Percentiles rank a stretch among this genome's conserved stretches.
Conservation (phyloP, 1,140 invertebrate species). For the Lasaia peninsularis region DNA sequence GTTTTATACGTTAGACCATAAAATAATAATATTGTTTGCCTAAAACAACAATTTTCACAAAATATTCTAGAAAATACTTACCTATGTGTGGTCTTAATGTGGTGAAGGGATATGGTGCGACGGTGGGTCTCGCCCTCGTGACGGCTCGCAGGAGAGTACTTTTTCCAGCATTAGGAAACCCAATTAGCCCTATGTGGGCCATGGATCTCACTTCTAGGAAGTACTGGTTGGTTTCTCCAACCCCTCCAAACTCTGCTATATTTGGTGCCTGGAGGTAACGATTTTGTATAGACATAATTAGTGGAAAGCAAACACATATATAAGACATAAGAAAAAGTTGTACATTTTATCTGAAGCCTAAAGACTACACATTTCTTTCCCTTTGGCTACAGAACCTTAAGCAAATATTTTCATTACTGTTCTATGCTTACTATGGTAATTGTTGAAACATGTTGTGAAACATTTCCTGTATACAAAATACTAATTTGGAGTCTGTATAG, state of each 20-base stretch:
- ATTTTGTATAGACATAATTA: not conserved
- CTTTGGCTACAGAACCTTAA: no score
- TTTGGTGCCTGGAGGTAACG: slow-evolving; percentile 79
- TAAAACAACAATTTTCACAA: no score
- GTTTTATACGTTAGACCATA: not conserved
- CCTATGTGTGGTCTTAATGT: slow-evolving; percentile 93
- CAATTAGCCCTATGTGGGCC: slow-evolving; percentile 96
- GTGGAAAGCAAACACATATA: not conserved
- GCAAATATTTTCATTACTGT: no score
- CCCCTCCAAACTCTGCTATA: slow-evolving; percentile 92
- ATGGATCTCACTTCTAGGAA: slow-evolving; percentile 93
- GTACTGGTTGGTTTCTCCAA: slow-evolving; percentile 87
- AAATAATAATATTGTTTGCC: not conserved
- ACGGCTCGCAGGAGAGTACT: slow-evolving; percentile 94
- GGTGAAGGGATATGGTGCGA: slow-evolving; percentile 97
- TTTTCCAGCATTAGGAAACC: slow-evolving; percentile 98
- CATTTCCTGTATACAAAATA: no score
- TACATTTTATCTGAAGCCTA: no score
- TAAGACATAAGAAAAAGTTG: no score
- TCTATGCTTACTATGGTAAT: no score
- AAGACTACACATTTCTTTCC: no score
- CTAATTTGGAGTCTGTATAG: no score
- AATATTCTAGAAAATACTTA: no score
- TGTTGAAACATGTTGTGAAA: no score
- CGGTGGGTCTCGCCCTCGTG: slow-evolving; percentile 93